These are phyloP conservation scores for Leptarthrus brevirostris DNA, from an alignment of 2,888 invertebrate species.

Conservation along the genomic window DNA sequence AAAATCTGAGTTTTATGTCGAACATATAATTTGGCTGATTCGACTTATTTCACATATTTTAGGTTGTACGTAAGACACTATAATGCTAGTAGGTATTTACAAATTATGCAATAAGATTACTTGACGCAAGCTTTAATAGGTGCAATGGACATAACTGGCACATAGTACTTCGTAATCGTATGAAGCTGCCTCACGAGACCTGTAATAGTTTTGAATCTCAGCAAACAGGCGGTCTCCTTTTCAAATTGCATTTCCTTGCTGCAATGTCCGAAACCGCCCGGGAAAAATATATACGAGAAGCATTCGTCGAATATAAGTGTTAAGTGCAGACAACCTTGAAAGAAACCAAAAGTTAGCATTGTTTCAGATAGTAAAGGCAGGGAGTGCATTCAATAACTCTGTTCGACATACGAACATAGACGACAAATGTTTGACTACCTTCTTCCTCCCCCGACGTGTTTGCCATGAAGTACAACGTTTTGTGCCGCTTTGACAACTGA, in stretches of 20 bases:
- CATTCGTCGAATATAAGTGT: constrained; percentile 12
- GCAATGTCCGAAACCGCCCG: background rate
- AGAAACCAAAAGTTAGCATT: too few species aligned
- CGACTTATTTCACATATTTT: too few species aligned
- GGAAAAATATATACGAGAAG: constrained; percentile 17
- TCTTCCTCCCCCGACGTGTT: background rate
- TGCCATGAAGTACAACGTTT: background rate
- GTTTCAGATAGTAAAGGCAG: background rate
- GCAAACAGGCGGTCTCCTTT: background rate
- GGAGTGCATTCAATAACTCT: too few species aligned
- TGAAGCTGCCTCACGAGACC: background rate
- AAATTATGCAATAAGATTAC: background rate
- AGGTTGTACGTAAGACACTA: too few species aligned
- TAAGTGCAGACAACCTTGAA: background rate
- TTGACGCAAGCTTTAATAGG: background rate
- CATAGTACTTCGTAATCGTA: background rate
- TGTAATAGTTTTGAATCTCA: background rate
- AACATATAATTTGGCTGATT: too few species aligned
- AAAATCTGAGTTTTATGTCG: too few species aligned
- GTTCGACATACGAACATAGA: too few species aligned
- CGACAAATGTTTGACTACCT: background rate
- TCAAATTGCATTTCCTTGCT: background rate
- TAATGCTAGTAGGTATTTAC: too few species aligned
- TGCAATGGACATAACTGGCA: background rate
- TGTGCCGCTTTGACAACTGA: background rate